Evolutionary conservation across 1,140 invertebrate species (phyloP).

Genomic region (Diachasma alloeum): DNA sequence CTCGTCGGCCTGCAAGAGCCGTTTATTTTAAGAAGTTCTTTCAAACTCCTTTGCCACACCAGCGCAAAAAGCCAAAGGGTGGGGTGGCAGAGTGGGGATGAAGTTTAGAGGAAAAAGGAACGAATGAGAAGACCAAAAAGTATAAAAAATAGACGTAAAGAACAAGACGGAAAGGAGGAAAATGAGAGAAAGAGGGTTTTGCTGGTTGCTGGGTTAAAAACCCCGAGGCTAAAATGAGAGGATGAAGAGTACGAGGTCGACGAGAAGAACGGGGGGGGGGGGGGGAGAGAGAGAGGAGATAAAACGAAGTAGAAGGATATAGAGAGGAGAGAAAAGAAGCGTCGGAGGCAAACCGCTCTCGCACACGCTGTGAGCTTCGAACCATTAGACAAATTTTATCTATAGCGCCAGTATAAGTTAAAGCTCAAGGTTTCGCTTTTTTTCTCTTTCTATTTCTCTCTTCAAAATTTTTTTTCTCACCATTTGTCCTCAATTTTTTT

Average conservation of each 20-base stretch:
- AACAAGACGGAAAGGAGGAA: conserved; percentile 30
- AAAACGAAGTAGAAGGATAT: conserved; percentile 13
- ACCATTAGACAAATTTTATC: conserved; percentile 61
- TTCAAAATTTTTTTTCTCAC: background rate
- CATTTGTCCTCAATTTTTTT: background rate
- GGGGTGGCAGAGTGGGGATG: background rate
- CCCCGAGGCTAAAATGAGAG: background rate
- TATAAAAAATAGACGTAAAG: conserved; percentile 14
- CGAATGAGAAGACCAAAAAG: conserved; percentile 23
- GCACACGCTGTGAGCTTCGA: conserved; percentile 36
- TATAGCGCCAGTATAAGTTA: conserved; percentile 45
- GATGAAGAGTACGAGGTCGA: background rate
- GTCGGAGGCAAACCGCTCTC: conserved; percentile 18
- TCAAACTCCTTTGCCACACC: conserved; percentile 47
- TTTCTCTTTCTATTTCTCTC: conserved; percentile 9
- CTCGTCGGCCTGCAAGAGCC: conserved; percentile 33
- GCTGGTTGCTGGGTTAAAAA: background rate
- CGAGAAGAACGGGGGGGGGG: conserved; percentile 12
- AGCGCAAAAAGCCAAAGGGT: conserved; percentile 18
- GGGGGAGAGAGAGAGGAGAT: background rate
- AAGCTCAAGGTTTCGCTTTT: conserved; percentile 33
- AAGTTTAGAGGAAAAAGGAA: conserved; percentile 10
- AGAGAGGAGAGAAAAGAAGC: background rate
- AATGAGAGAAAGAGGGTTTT: conserved; percentile 24
- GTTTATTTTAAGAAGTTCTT: conserved; percentile 60